A percentile compares a stretch with the other conserved stretches of the same genome.
phyloP scores from a whole-genome alignment of 53 echinoderm and acorn worm genomes.

The Holothuria leucospilota region DNA sequence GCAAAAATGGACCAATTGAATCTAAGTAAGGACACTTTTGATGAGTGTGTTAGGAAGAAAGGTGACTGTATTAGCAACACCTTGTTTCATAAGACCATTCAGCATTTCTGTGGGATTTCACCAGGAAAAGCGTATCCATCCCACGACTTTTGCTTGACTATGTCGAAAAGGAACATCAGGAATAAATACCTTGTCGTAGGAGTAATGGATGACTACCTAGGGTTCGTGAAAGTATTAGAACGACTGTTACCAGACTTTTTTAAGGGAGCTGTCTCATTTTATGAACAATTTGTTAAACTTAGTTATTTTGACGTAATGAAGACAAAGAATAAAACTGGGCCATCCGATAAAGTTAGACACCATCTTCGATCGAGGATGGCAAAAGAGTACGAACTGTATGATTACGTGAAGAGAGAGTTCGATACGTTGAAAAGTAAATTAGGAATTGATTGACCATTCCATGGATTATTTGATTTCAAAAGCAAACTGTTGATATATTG shows the following conservation, averaged over 20 bases:
- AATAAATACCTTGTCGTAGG: slow-evolving; percentile 35
- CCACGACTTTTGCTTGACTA: neutral
- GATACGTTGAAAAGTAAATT: slow-evolving; percentile 12
- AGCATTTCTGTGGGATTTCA: slow-evolving; percentile 10
- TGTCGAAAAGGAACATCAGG: slow-evolving; percentile 8
- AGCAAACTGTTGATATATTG: too few relatives aligned
- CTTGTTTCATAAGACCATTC: slow-evolving; percentile 9
- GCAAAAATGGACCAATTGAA: slow-evolving; percentile 28
- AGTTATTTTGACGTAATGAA: slow-evolving; percentile 33
- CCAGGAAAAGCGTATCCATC: neutral
- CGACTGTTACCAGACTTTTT: slow-evolving; percentile 33
- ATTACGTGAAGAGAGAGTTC: slow-evolving; percentile 20
- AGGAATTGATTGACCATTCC: neutral
- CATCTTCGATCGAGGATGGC: slow-evolving; percentile 5
- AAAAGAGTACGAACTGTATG: slow-evolving; percentile 36
- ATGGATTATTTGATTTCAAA: too few relatives aligned
- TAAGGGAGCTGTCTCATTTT: slow-evolving; percentile 8
- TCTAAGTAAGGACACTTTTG: slow-evolving; percentile 26
- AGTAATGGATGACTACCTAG: slow-evolving; percentile 32
- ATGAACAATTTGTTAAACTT: slow-evolving; percentile 9
- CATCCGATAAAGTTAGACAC: neutral
- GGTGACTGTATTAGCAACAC: slow-evolving; percentile 2
- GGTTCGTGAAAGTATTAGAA: slow-evolving; percentile 25
- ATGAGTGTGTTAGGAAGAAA: slow-evolving; percentile 13
- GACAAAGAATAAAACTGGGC: slow-evolving; percentile 34